These are phyloP conservation scores for Bovichtus variegatus DNA, from an alignment of 2,797 vertebrate species.

Conservation along the genomic window DNA sequence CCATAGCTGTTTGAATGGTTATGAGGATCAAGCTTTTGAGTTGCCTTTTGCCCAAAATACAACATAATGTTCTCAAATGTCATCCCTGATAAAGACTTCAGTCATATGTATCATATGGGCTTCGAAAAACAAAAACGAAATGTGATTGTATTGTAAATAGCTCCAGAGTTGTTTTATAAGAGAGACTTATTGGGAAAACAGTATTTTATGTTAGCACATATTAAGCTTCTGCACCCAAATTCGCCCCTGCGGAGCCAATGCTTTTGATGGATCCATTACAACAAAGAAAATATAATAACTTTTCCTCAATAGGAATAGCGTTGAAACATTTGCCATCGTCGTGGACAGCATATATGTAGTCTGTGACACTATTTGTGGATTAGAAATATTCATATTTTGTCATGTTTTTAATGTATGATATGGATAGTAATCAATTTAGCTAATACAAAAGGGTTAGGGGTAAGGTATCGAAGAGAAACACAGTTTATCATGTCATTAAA, in stretches of 20 bases:
- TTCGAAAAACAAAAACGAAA: slow-evolving; percentile 38
- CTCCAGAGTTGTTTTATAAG: slow-evolving; percentile 79
- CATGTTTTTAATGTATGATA: slow-evolving; percentile 4
- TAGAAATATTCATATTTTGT: slow-evolving; percentile 11
- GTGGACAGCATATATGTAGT: neutral
- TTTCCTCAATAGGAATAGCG: slow-evolving; percentile 4
- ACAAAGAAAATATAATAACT: neutral
- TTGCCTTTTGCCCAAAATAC: slow-evolving; percentile 38
- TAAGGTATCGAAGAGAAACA: slow-evolving; percentile 9
- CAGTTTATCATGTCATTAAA: slow-evolving; percentile 8
- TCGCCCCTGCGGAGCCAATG: slow-evolving; percentile 10
- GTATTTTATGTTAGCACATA: slow-evolving; percentile 70
- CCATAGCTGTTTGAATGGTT: slow-evolving; percentile 68
- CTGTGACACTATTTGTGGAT: neutral
- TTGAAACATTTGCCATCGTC: neutral
- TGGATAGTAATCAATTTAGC: neutral
- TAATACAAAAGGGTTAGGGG: neutral
- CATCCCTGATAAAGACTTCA: slow-evolving; percentile 23
- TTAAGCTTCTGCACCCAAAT: slow-evolving; percentile 50
- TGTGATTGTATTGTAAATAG: slow-evolving; percentile 85
- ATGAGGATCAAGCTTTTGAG: slow-evolving; percentile 54
- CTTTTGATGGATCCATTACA: slow-evolving; percentile 18
- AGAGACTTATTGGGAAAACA: slow-evolving; percentile 70
- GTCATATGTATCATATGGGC: slow-evolving; percentile 35
- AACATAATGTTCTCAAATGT: slow-evolving; percentile 17